Percentiles rank a stretch among this genome's conserved stretches.
Conservation (phyloP, 2,113 vertebrate species). For the Corythaeola cristata region DNA sequence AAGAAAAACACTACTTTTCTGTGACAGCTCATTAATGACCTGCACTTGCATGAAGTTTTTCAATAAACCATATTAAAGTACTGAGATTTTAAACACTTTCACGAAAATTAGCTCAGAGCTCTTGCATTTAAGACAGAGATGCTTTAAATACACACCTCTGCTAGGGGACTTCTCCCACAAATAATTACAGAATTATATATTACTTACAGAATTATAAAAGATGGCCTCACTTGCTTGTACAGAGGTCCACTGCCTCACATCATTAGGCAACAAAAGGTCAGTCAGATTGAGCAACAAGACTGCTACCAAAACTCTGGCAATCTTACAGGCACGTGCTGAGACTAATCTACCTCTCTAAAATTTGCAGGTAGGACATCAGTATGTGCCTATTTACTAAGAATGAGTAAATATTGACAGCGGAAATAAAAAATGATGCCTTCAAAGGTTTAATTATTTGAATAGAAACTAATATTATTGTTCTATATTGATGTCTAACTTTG, state of each 20-base stretch:
- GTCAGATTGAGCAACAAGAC: fast-evolving
- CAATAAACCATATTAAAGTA: background rate
- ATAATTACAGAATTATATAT: background rate
- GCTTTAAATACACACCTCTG: background rate
- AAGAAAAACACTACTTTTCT: background rate
- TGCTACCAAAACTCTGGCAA: background rate
- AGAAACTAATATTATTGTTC: background rate
- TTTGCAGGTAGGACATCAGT: background rate
- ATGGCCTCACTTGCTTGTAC: fast-evolving
- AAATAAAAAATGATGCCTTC: background rate
- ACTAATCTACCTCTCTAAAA: background rate
- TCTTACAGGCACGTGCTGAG: background rate
- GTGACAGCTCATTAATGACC: background rate
- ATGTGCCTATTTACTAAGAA: background rate
- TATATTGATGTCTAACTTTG: background rate
- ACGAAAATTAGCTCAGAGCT: background rate
- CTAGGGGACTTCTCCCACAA: background rate
- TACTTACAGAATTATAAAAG: background rate
- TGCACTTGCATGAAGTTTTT: background rate
- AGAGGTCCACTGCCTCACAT: background rate
- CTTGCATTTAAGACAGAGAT: background rate
- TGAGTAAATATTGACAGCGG: background rate
- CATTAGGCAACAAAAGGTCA: background rate
- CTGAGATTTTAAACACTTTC: slow-evolving; percentile 2
- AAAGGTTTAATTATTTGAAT: background rate